These are phyloP conservation scores for Lutraria lutraria DNA, from an alignment of 2,888 invertebrate species.

Conservation along the genomic window DNA sequence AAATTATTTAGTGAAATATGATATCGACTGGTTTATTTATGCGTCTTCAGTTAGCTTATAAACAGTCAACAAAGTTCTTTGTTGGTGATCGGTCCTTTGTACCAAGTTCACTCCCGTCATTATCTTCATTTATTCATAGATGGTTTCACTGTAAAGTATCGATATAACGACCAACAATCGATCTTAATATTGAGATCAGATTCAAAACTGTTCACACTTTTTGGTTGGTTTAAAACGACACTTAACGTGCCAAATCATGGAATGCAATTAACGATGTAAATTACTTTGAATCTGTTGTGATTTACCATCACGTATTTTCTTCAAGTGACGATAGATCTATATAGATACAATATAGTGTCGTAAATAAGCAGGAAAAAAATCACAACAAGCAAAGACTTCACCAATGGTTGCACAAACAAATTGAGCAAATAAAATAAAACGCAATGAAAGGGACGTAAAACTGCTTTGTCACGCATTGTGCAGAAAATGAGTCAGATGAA, in stretches of 20 bases:
- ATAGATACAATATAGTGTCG: background rate
- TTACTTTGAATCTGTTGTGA: background rate
- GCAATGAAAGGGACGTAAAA: background rate
- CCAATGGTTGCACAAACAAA: background rate
- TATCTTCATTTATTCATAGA: background rate
- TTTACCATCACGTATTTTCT: background rate
- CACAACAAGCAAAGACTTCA: background rate
- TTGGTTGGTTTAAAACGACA: no score
- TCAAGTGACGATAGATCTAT: background rate
- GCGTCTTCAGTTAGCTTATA: no score
- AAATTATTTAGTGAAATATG: background rate
- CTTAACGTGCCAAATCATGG: no score
- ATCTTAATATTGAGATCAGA: no score
- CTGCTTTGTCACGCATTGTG: background rate
- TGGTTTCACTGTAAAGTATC: no score
- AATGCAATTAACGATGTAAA: background rate
- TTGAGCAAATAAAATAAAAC: background rate
- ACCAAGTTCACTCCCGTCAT: background rate
- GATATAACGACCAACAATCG: no score
- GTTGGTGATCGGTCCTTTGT: background rate
- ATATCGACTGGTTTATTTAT: no score
- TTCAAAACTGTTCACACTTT: no score
- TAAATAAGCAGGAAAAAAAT: background rate
- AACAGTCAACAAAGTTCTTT: no score
- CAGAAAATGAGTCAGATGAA: background rate